Conservation (phyloP, 2,797 vertebrate species). For the Tiaroga cobitis region DNA sequence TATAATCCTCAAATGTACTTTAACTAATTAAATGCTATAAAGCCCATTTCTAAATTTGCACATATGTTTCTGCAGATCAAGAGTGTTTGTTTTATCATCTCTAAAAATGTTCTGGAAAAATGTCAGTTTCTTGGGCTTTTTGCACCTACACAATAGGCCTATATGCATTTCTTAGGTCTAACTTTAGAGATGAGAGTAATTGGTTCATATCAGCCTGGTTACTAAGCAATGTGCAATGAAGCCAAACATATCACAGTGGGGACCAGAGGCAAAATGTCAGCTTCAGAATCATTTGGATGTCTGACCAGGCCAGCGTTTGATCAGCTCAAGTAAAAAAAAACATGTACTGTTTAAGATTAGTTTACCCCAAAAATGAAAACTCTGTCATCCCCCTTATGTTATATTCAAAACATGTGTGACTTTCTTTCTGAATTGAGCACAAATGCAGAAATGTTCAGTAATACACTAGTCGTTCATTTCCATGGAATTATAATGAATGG, state of each 20-base stretch:
- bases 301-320: not conserved
- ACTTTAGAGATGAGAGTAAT: conserved; percentile 24
- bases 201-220: conserved; percentile 31
- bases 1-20: not conserved
- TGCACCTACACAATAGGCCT: conserved; percentile 39
- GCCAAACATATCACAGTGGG: not conserved
- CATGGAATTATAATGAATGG: not conserved
- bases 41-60: not conserved
- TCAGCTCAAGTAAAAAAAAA: not conserved
- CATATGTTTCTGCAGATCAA: conserved; percentile 8
- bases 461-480: not conserved
- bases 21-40: conserved; percentile 2
- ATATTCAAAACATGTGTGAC: not conserved
- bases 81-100: conserved; percentile 34
- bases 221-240: conserved; percentile 26
- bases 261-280: conserved; percentile 33
- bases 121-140: conserved; percentile 17
- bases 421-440: not conserved
- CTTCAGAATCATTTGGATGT: conserved; percentile 35
- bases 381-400: not conserved
- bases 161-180: conserved; percentile 36
- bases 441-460: not conserved
- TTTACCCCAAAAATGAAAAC: not conserved
- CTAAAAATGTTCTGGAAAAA: not conserved
- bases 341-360: not conserved